phyloP scores from a whole-genome alignment of 2,113 vertebrate species.

The Periophthalmus modestus region DNA sequence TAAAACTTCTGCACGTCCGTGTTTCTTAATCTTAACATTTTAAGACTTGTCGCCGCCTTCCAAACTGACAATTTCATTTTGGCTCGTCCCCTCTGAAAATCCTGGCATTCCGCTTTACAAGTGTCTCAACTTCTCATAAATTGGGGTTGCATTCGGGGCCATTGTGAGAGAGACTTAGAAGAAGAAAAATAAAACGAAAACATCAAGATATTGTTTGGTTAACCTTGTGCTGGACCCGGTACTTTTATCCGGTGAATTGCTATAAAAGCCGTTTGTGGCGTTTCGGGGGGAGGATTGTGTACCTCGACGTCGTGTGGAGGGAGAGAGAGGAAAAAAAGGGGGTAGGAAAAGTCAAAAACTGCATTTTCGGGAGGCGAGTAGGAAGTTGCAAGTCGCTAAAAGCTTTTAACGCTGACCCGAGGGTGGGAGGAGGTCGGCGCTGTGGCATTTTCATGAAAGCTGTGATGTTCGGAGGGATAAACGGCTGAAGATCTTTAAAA shows the following conservation, averaged over 20 bases:
- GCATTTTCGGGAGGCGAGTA: constrained; percentile 23
- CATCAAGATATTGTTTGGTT: constrained; percentile 16
- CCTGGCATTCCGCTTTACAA: not conserved
- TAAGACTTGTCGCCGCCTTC: not conserved
- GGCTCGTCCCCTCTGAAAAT: too few relatives aligned
- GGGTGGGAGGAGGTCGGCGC: constrained; percentile 38
- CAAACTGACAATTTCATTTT: not conserved
- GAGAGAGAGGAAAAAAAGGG: constrained; percentile 20
- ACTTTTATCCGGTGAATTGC: constrained; percentile 24
- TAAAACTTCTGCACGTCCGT: not conserved
- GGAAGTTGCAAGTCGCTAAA: constrained; percentile 42
- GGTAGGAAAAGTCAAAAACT: constrained; percentile 21
- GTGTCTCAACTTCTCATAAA: not conserved
- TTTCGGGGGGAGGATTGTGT: constrained; percentile 25
- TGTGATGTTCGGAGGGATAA: constrained; percentile 30
- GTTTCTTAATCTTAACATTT: not conserved
- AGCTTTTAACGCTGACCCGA: constrained; percentile 23
- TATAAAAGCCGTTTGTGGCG: constrained; percentile 62
- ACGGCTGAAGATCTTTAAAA: constrained; percentile 23
- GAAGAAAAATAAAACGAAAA: constrained; percentile 14
- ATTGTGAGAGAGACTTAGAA: not conserved
- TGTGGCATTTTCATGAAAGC: constrained; percentile 45
- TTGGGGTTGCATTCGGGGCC: constrained; percentile 31
- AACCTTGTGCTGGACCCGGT: constrained; percentile 50
- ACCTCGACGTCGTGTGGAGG: constrained; percentile 7